Percentiles rank a stretch among this genome's conserved stretches.
These are phyloP conservation scores for Neogobius melanostomus DNA, from an alignment of 2,113 vertebrate species.

Conservation along the genomic window DNA sequence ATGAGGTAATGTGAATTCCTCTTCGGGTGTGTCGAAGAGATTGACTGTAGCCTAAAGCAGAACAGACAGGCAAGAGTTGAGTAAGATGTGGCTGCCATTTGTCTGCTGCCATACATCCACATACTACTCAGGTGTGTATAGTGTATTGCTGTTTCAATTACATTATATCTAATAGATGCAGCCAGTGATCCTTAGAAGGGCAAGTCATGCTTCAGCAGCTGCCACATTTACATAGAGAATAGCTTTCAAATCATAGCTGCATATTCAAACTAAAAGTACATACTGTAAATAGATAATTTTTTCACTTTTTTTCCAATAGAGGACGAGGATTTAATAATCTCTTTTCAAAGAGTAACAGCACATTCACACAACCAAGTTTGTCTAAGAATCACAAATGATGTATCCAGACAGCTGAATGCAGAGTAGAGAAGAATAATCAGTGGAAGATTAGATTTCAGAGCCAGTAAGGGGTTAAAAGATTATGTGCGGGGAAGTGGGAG, in stretches of 20 bases:
- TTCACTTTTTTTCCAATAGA: too few relatives aligned
- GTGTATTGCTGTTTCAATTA: background rate
- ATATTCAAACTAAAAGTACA: background rate
- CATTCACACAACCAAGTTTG: background rate
- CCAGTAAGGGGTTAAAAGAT: slow-evolving; percentile 46
- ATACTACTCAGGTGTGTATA: background rate
- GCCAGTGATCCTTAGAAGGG: slow-evolving; percentile 16
- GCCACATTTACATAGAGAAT: slow-evolving; percentile 15
- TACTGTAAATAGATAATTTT: background rate
- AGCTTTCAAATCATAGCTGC: slow-evolving; percentile 1
- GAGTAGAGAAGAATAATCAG: slow-evolving; percentile 23
- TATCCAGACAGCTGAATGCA: background rate
- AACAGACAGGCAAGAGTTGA: slow-evolving; percentile 20
- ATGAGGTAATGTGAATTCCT: background rate
- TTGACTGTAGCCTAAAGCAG: slow-evolving; percentile 30
- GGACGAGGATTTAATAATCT: background rate
- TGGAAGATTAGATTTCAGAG: background rate
- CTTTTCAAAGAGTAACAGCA: background rate
- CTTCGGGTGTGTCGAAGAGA: background rate
- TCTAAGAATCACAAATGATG: background rate
- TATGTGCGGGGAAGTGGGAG: slow-evolving; percentile 8
- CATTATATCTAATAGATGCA: slow-evolving; percentile 16
- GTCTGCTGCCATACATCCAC: slow-evolving; percentile 5
- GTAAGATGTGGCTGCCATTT: background rate
- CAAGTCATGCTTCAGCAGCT: slow-evolving; percentile 9